Base-by-base conservation (phyloP, 2,797 vertebrate species). In the Heterohyrax brucei region DNA sequence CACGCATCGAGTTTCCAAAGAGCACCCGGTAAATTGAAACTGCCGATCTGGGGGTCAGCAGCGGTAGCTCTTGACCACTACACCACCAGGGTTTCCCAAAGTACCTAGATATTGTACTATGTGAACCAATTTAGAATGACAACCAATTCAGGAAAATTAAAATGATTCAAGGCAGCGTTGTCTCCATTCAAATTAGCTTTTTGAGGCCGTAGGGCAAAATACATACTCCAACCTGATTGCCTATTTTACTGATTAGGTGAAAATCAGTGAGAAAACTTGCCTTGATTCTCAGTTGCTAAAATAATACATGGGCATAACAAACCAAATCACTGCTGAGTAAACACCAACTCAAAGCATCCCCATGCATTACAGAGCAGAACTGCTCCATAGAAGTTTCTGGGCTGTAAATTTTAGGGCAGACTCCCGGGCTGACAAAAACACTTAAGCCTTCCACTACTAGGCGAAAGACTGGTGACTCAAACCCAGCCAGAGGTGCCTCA, bases 51-150 rank as follows among this genome's bases (percentile, higher is more conserved):
- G 39, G 39, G 39, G 39, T 39, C 39, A 39, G 39, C 39, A 39
- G 39, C 39, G 39, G 39, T 39, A 39, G 39, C 39, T 39, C 39
- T 39, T 2, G 39, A 39, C 39, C 2, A 39, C 39, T 39, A 39
- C 39, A 39, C 39, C 39, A 39, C 39, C 39, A 39, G 39, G 39
- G 81, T 8, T 79, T 70, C 59, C 50, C 0, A n/a, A 22, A 0
- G 22, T 12, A 3, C 10, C 44, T 4, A 1, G 33, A 19, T 14
- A 46, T 2, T 16, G 19, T 3, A 0, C 2, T 10, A 18, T 0
- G 39, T 2, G 14, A 22, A 18, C 26, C 24, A 0, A 14, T 1
- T 7, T 3, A 14, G 19, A 10, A 33, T 1, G 26, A 44, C 9
- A 7, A 44, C 18, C 10, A 10, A 5, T 30, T 50, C 1, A 1